These are phyloP conservation scores for Cryptotis parvus DNA, from an alignment of 2,113 vertebrate species.

Conservation along the genomic window DNA sequence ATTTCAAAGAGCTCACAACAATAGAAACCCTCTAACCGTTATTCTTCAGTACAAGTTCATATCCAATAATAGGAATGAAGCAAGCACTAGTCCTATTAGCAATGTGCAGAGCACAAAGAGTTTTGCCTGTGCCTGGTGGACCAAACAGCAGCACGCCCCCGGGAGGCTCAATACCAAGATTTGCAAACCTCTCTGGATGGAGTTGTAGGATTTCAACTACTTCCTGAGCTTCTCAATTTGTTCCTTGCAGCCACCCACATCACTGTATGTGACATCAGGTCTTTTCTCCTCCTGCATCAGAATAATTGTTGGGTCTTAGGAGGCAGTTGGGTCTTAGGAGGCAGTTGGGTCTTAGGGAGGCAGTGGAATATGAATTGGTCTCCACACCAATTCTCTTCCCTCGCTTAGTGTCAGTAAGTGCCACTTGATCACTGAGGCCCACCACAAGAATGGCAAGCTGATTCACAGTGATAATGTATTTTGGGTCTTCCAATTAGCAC, in stretches of 20 bases:
- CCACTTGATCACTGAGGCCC: constrained; percentile 98
- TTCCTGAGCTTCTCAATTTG: constrained; percentile 98
- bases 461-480: constrained; percentile 99
- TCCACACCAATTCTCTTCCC: constrained; percentile 99
- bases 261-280: constrained; percentile 98
- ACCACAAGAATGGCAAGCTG: constrained; percentile 99
- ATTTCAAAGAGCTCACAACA: constrained; percentile 99
- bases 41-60: constrained; percentile 98
- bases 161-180: constrained; percentile 98
- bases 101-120: constrained; percentile 97
- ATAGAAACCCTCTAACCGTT: constrained; percentile 99
- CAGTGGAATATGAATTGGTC: constrained; percentile 98
- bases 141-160: constrained; percentile 98
- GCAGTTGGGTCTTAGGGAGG: constrained; percentile 98
- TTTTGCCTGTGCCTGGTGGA: constrained; percentile 98
- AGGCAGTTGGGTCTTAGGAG: too few relatives aligned
- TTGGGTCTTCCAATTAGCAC: constrained; percentile 98
- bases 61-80: constrained; percentile 98
- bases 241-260: constrained; percentile 98
- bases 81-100: constrained; percentile 98
- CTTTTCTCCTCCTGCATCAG: constrained; percentile 99
- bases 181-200: constrained; percentile 98
- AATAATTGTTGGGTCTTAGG: constrained; percentile 98
- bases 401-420: constrained; percentile 98
- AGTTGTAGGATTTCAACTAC: constrained; percentile 98